Evolutionary conservation across 2,113 vertebrate species (phyloP), one percentile per base, ranked within the genome.

Genomic region (Malurus melanocephalus): DNA sequence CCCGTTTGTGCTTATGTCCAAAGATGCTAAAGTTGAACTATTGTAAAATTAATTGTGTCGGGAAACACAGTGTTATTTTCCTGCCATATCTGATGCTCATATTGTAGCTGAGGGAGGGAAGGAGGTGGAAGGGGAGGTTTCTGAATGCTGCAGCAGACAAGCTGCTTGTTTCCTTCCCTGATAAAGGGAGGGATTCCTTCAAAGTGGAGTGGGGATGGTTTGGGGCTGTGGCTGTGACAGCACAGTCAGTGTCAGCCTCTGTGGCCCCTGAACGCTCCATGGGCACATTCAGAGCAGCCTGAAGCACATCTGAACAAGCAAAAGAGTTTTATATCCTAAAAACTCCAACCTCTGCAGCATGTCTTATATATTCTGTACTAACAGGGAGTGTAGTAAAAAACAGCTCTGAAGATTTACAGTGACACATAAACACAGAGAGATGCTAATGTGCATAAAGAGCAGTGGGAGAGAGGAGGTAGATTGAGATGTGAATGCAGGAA

Each of bases 61-160:
- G 74, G 62, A 91, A 91, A 52, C 62, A 52, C 2, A 0, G 38
- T 4, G 42, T 79, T 81, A 22, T 87, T 93, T 84, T 88, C 52
- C 33, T 69, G 30, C 55, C 69, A 24, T 79, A 85, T 83, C 88
- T 83, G 86, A 80, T 90, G 38, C 51, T 35, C 78, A 40, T 73
- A 76, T 87, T 89, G 62, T 74, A 26, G 43, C 73, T 40, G 9
- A 78, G 61, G 80, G 80, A 89, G 53, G 33, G 30, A 86, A 71
- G 49, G 69, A 60, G 53, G 66, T 88, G 90, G 90, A 66, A 85
- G 42, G 88, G 92, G 69, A 94, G 88, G 85, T 55, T 94, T 94
- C 92, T 82, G 75, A 92, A 90, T 95, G 94, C 86, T 92, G 80
- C 69, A 75, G 80, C 53, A 94, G 94, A 88, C 89, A 95, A 96